Conservation (phyloP, 1,140 invertebrate genomes). For the Bradysia coprophila region DNA sequence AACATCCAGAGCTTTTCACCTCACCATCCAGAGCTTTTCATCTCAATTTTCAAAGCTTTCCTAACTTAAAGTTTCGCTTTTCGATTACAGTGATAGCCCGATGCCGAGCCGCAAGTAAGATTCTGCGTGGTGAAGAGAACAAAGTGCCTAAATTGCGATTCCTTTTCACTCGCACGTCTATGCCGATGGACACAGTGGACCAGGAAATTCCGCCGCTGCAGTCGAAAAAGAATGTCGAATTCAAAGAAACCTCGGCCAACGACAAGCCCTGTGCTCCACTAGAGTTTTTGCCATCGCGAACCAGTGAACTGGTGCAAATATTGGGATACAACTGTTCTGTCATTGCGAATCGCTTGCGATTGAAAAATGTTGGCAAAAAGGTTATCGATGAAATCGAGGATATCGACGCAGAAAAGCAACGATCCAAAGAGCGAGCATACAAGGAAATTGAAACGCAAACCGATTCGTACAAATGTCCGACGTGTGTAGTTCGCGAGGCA, state of each 20-base stretch:
- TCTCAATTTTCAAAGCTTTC: neutral
- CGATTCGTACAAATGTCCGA: neutral
- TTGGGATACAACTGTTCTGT: neutral
- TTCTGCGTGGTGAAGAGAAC: neutral
- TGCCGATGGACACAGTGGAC: neutral
- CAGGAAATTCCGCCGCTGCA: neutral
- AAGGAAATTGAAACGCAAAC: neutral
- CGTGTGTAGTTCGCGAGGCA: neutral
- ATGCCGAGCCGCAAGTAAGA: neutral
- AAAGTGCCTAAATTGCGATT: neutral
- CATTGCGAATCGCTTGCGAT: neutral
- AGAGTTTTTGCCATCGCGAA: neutral
- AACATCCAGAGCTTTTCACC: neutral
- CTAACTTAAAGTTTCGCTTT: neutral
- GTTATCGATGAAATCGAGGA: neutral
- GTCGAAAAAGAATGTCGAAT: neutral
- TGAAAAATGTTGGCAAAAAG: neutral
- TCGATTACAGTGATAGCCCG: neutral
- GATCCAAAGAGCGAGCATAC: neutral
- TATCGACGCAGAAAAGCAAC: neutral
- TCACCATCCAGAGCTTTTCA: neutral
- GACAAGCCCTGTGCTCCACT: neutral
- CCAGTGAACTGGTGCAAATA: neutral
- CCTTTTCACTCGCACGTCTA: neutral
- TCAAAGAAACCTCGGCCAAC: neutral